phyloP scores from a whole-genome alignment of 2,797 vertebrate species.

The Cheirogaleus major region DNA sequence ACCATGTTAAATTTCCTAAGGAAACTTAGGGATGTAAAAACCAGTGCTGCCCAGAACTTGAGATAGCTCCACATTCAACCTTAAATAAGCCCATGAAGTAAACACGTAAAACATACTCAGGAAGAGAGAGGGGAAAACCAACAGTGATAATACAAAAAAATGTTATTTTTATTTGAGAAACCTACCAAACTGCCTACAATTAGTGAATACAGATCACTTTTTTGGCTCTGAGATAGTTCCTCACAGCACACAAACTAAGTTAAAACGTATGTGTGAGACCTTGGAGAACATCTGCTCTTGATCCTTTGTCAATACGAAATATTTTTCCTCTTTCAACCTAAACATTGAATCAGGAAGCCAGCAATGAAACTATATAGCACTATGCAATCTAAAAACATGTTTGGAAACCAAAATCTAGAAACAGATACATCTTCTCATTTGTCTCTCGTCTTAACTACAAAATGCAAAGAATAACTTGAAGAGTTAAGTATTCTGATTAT shows the following conservation, averaged over 20 bases:
- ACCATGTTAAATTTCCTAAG: neutral
- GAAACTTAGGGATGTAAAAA: neutral
- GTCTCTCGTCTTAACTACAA: neutral
- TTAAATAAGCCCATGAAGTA: neutral
- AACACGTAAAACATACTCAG: constrained; percentile 52
- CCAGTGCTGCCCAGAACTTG: neutral
- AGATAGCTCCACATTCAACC: neutral
- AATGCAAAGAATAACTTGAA: constrained; percentile 41
- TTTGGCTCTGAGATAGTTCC: constrained; percentile 77
- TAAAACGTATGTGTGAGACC: constrained; percentile 77
- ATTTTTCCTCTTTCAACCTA: constrained; percentile 79
- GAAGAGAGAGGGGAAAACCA: constrained; percentile 65
- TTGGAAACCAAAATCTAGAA: constrained; percentile 39
- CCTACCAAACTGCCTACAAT: constrained; percentile 79
- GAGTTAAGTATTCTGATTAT: neutral
- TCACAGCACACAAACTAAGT: constrained; percentile 80
- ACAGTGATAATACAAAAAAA: constrained; percentile 75
- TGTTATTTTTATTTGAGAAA: constrained; percentile 81
- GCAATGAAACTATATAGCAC: constrained; percentile 44
- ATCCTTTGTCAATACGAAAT: constrained; percentile 85
- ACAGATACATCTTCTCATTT: constrained; percentile 23
- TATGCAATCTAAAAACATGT: constrained; percentile 14
- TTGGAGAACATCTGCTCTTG: constrained; percentile 84
- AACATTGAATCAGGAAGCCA: constrained; percentile 75
- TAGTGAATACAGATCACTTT: constrained; percentile 80